Base-by-base conservation (phyloP, 2,797 vertebrate genomes). In the Cirrhinus molitorella region DNA sequence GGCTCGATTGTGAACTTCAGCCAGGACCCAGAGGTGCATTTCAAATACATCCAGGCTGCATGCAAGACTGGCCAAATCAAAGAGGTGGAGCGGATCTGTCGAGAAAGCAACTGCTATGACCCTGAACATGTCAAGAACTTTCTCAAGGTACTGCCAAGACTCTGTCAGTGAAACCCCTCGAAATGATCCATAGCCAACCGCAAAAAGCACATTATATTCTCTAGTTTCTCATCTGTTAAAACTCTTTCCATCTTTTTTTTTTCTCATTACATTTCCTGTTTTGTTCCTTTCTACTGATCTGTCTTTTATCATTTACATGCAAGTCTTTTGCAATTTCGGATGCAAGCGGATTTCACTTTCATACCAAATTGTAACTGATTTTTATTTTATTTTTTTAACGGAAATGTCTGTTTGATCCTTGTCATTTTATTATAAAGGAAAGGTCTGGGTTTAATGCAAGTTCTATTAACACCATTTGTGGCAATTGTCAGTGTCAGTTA, bases 1-100 rank as follows among this genome's bases (percentile, higher is more conserved):
- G 98, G 98, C 80, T 99, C 98, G n/a, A 99, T 99, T 90, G 98
- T 99, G 86, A 99, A 99, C 95, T 99, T 99, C 91, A 99, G 98
- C 92, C 98, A 99, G 93, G 98, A 99, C 89, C 96, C 98, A 88
- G 98, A 99, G 85, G 98, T 99, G 57, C 98, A 99, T 92, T 99
- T 99, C 94, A 99, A 99, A 90, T 99, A 99, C 80, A 99, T 99
- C 88, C 98, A 99, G 91, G 98, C 98, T 0, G 98, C 98, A 1
- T 99, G 98, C 87, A 99, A 99, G 92, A 99, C 98, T 0, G 98
- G 98, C 23, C 98, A 99, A 87, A 99, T 99, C 90, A 99, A 99
- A 93, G 98, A 99, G 90, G 98, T 99, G 89, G 98, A 99, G 93
- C 95, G 98, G 92, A 99, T 99, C 93, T 99, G 98, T 94, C 91